Evolutionary conservation across 2,797 vertebrate species (phyloP).

Genomic region (Telmatherina bonti): DNA sequence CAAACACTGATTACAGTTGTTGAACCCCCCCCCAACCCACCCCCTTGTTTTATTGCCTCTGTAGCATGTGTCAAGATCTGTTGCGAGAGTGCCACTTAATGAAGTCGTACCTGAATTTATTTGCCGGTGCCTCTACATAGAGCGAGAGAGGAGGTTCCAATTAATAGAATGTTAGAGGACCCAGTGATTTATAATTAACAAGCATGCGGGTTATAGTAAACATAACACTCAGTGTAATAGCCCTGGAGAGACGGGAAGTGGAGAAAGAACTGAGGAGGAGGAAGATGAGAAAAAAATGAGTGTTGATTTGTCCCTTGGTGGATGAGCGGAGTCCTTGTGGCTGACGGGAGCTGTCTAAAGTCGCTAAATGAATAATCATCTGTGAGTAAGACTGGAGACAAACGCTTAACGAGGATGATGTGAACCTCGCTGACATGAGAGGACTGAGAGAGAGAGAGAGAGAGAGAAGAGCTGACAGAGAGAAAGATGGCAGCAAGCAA

Average conservation of each 20-base stretch:
- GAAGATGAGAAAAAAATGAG: slow-evolving; percentile 50
- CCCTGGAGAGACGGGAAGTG: slow-evolving; percentile 72
- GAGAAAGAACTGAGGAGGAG: slow-evolving; percentile 69
- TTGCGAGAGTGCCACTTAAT: slow-evolving; percentile 78
- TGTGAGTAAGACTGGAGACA: slow-evolving; percentile 93
- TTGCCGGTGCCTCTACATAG: slow-evolving; percentile 50
- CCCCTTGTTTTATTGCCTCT: slow-evolving; percentile 63
- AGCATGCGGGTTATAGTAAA: slow-evolving; percentile 87
- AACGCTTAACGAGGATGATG: slow-evolving; percentile 93
- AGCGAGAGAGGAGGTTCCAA: slow-evolving; percentile 90
- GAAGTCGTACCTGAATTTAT: slow-evolving; percentile 77
- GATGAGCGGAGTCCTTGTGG: slow-evolving; percentile 74
- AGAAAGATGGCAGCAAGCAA: slow-evolving; percentile 61
- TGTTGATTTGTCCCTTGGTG: slow-evolving; percentile 78
- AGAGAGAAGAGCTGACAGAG: slow-evolving; percentile 51
- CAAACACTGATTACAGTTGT: slow-evolving; percentile 59
- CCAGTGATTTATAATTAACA: slow-evolving; percentile 99
- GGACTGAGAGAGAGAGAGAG: slow-evolving; percentile 52
- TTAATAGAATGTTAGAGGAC: slow-evolving; percentile 95
- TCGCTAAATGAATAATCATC: slow-evolving; percentile 99
- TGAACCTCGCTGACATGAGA: slow-evolving; percentile 77
- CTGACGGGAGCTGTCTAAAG: slow-evolving; percentile 78
- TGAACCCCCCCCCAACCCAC: slow-evolving; percentile 27
- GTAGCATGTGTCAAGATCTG: slow-evolving; percentile 71
- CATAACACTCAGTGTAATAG: slow-evolving; percentile 79